phyloP scores from a whole-genome alignment of 1,140 invertebrate species.

The Hyles vespertilio region DNA sequence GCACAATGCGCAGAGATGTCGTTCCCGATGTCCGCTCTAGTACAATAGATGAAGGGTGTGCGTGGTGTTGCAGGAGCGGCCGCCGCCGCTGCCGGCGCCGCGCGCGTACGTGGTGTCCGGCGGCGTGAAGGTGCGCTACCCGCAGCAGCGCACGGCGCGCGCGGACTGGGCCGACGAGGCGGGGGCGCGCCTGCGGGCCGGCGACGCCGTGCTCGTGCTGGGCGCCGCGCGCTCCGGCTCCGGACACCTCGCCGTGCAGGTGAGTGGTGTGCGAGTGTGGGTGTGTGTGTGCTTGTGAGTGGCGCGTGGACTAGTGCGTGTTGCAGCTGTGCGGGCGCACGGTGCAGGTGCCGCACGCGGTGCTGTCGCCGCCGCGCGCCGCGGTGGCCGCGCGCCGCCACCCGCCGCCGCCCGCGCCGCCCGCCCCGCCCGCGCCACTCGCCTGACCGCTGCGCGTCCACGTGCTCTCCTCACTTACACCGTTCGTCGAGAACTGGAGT shows the following conservation, averaged over 20 bases:
- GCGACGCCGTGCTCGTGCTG: constrained; percentile 61
- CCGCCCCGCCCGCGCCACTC: constrained; percentile 32
- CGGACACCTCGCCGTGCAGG: constrained; percentile 54
- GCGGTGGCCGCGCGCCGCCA: constrained; percentile 26
- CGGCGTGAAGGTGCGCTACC: constrained; percentile 94
- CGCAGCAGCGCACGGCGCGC: constrained; percentile 93
- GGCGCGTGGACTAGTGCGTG: not conserved
- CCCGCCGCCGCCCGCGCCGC: constrained; percentile 44
- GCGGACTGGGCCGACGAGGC: constrained; percentile 85
- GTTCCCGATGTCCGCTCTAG: no score
- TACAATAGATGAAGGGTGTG: not conserved
- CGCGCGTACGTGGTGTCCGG: constrained; percentile 92
- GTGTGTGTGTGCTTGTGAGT: no score
- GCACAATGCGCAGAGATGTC: no score
- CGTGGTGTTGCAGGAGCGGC: constrained; percentile 82
- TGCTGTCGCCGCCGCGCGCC: constrained; percentile 53
- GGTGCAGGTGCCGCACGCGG: constrained; percentile 49
- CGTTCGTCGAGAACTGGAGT: no score
- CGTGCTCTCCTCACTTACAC: no score
- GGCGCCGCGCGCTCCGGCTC: constrained; percentile 46
- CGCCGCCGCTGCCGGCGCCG: constrained; percentile 92
- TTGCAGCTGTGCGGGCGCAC: constrained; percentile 42
- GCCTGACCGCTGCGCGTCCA: constrained; percentile 11
- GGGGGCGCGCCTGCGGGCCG: constrained; percentile 52
- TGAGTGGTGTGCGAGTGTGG: not conserved